These are phyloP conservation scores for Pseudopodoces humilis DNA, from an alignment of 2,113 vertebrate species.

Conservation along the genomic window DNA sequence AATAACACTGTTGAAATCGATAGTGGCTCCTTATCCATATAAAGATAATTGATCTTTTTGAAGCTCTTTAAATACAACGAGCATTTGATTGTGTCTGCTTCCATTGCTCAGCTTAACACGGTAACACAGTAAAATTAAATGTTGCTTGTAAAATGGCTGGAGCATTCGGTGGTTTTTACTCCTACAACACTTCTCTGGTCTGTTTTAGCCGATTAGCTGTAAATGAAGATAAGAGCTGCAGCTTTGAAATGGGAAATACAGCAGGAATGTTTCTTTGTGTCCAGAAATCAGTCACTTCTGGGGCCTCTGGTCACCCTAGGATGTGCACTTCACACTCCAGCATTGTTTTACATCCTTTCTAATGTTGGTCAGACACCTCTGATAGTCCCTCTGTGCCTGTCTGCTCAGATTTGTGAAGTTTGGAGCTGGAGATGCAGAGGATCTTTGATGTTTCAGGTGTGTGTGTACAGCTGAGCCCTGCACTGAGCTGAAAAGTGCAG, in stretches of 20 bases:
- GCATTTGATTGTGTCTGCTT: conserved; percentile 41
- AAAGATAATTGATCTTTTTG: conserved; percentile 51
- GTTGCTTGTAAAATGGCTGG: conserved; percentile 25
- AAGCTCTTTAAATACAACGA: conserved; percentile 24
- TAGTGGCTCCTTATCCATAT: conserved; percentile 19
- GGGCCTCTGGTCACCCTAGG: background rate
- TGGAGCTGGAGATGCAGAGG: background rate
- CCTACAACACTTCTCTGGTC: background rate
- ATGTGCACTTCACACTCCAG: background rate
- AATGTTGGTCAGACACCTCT: background rate
- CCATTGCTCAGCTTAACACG: background rate
- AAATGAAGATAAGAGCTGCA: background rate
- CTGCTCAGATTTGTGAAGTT: background rate
- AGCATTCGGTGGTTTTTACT: background rate
- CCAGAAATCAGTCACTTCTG: fast-evolving
- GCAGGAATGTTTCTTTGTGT: background rate
- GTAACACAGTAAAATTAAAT: conserved; percentile 40
- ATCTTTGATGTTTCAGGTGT: background rate
- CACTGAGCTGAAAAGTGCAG: background rate
- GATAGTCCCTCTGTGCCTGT: too few species aligned
- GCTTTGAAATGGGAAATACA: background rate
- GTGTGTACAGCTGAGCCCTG: background rate
- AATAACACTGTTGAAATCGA: conserved; percentile 52
- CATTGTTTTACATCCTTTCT: background rate
- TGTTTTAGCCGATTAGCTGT: background rate